A percentile compares a stretch with the other conserved stretches of the same genome.
These are phyloP conservation scores for Ptychochromis oligacanthus DNA, from an alignment of 2,113 vertebrate genomes.

Conservation along the genomic window DNA sequence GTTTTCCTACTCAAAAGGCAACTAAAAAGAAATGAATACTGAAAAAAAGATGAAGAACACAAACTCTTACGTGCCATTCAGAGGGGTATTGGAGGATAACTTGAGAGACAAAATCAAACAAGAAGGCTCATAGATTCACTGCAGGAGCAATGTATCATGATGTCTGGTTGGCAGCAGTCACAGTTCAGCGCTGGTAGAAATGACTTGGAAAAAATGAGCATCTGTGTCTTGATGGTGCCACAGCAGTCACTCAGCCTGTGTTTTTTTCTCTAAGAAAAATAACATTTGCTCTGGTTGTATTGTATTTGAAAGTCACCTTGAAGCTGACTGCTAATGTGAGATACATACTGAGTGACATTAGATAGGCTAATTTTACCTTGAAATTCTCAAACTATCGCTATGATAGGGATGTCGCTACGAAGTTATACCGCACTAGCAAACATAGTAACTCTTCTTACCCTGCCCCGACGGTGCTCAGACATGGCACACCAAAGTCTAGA, in stretches of 20 bases:
- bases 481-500: no score
- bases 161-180: background rate
- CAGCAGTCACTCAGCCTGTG: background rate
- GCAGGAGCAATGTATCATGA: constrained; percentile 3
- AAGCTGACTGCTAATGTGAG: background rate
- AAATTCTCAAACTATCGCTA: background rate
- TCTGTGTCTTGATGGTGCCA: background rate
- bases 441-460: background rate
- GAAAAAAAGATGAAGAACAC: background rate
- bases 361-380: no score
- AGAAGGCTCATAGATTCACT: background rate
- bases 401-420: background rate
- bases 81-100: background rate
- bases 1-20: background rate
- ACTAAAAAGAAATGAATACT: background rate
- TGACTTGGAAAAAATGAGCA: constrained; percentile 5
- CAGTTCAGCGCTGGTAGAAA: background rate
- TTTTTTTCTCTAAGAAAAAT: background rate
- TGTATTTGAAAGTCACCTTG: background rate
- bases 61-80: background rate
- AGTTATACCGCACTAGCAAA: background rate
- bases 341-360: no score
- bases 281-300: background rate
- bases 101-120: constrained; percentile 1
- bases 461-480: background rate